A percentile compares a stretch with the other conserved stretches of the same genome.
phyloP scores from a whole-genome alignment of 2,797 vertebrate species.

The Danio aesculapii region DNA sequence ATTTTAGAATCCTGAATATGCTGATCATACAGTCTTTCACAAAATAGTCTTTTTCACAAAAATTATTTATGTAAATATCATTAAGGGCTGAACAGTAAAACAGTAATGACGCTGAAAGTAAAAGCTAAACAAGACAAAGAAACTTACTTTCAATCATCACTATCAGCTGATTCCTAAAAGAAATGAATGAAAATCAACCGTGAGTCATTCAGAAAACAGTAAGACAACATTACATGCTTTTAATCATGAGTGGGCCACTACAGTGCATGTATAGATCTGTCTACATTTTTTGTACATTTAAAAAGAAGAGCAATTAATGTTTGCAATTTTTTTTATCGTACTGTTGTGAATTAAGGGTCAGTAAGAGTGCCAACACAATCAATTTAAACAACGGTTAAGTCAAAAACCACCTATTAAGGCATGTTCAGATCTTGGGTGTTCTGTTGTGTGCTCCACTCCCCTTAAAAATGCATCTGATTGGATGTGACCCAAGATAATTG shows the following conservation, averaged over 20 bases:
- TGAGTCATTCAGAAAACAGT: background rate
- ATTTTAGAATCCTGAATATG: no score
- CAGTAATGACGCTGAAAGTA: no score
- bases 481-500: background rate
- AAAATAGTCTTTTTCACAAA: no score
- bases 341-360: background rate
- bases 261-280: background rate
- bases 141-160: constrained; percentile 96
- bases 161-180: constrained; percentile 93
- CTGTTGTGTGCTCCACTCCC: background rate
- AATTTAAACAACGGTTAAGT: background rate
- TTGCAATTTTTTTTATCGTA: background rate
- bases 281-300: background rate
- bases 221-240: background rate
- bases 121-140: no score
- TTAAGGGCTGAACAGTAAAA: no score
- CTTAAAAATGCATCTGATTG: background rate
- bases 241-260: background rate
- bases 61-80: no score
- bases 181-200: constrained; percentile 14
- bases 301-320: background rate
- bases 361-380: background rate
- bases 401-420: background rate
- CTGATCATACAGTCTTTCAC: no score
- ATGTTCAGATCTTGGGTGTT: background rate